Evolutionary conservation across 1,140 invertebrate genomes (phyloP), one percentile per base, ranked within the genome.

Genomic region (Varroa destructor): DNA sequence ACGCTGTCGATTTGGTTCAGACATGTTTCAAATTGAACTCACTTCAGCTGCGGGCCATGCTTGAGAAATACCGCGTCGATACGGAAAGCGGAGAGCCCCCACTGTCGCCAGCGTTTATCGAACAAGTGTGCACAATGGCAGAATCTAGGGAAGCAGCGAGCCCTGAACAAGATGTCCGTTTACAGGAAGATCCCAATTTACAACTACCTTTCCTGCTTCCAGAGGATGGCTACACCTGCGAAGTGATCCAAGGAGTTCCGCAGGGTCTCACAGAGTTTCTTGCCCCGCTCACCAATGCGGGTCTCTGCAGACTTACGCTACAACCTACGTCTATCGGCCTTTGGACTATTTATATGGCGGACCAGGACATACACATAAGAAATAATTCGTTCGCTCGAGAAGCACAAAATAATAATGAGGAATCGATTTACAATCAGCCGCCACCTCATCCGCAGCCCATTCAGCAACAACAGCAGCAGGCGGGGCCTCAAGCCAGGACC

Each of bases 11-110:
- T 61, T 84, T 97, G 54, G 88, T 90, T 70, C 89, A 91, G n/a
- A 89, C 90, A 46, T 98, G 94, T 80, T 97, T 95, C 82, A 96
- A 96, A 77, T 83, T 99, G 8, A 99, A 99, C 82, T 97, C 93
- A 0, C 82, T 97, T 37, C 96, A 99, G 81, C 85, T 98, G 64
- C 83, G 87, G 71, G 87, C 89, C 36, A 78, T 99, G 72, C 80
- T 96, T 10, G 86, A 89, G 76, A 87, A 87, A 75, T 96, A 92
- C 82, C 86, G 89, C 76, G 61, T 67, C 1, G 61, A 67, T 46
- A 37, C 0, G 84, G 90, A 14, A 88, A 93, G 79, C 87, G 93
- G 46, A 79, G 82, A 56, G 46, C 61, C 61, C 1, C 61, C 61
- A 43, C 40, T 73, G 12, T 67, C 61, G 12, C 2, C 10, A 14